phyloP scores from a whole-genome alignment of 2,888 invertebrate species.

The Cryptocephalus moraei region DNA sequence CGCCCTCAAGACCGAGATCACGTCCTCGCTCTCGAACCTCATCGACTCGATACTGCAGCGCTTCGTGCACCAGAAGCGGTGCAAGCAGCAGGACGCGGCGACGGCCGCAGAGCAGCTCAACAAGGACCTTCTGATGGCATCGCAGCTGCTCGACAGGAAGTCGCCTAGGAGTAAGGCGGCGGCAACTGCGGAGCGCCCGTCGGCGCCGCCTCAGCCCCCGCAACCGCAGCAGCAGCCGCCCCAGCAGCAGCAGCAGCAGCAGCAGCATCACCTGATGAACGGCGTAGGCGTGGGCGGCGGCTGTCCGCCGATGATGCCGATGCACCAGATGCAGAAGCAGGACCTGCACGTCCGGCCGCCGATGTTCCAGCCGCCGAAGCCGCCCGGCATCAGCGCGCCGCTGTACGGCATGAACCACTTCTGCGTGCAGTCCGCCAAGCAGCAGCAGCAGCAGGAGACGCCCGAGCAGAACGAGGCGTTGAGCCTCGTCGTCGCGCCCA shows the following conservation, averaged over 20 bases:
- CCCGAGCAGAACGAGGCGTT: conserved; percentile 90
- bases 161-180: conserved; percentile 70
- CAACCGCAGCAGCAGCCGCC: conserved; percentile 26
- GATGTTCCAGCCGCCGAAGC: conserved; percentile 79
- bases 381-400: conserved; percentile 50
- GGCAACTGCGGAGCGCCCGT: conserved; percentile 44
- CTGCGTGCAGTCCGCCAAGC: conserved; percentile 39
- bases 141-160: conserved; percentile 72
- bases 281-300: conserved; percentile 37
- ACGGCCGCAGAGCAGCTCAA: conserved; percentile 76
- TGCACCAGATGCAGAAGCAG: conserved; percentile 32
- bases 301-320: conserved; percentile 45
- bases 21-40: conserved; percentile 69
- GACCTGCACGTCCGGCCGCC: conserved; percentile 58
- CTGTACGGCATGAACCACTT: conserved; percentile 51
- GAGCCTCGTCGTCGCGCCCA: conserved; percentile 87
- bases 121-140: conserved; percentile 73
- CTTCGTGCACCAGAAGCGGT: conserved; percentile 72
- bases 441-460: conserved; percentile 47
- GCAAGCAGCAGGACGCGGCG: conserved; percentile 69
- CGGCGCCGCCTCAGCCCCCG: conserved; percentile 38
- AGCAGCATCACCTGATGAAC: conserved; percentile 12
- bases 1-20: conserved; percentile 81
- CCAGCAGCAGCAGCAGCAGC: conserved; percentile 33
- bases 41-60: conserved; percentile 83